phyloP scores from a whole-genome alignment of 2,888 invertebrate genomes.

The Tetragnatha montana region DNA sequence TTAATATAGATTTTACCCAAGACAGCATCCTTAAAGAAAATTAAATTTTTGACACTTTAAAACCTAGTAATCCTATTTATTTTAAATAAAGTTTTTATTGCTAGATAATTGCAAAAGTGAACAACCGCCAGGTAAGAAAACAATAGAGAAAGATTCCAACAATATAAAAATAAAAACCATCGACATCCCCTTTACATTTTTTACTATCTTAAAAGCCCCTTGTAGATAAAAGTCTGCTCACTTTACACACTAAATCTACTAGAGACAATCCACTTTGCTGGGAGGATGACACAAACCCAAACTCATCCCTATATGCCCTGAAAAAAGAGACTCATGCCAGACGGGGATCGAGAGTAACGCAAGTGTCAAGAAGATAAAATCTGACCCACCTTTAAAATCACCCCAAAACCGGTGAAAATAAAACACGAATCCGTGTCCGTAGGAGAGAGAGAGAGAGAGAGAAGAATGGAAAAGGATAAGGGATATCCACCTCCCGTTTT shows the following conservation, averaged over 20 bases:
- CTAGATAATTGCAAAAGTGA: too few species aligned
- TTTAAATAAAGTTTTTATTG: too few species aligned
- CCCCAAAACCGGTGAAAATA: not conserved
- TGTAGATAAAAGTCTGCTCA: too few species aligned
- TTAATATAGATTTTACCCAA: too few species aligned
- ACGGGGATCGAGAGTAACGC: not conserved
- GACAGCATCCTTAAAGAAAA: too few species aligned
- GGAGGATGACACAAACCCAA: not conserved
- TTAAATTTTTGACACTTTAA: too few species aligned
- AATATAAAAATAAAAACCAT: too few species aligned
- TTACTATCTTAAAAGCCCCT: too few species aligned
- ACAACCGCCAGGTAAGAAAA: too few species aligned
- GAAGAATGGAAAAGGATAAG: not conserved
- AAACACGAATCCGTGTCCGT: not conserved
- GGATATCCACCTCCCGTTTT: not conserved
- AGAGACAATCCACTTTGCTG: not conserved
- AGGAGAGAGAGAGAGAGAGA: not conserved
- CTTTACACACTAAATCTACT: not conserved
- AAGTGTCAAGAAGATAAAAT: slow-evolving; percentile 18
- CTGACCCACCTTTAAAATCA: not conserved
- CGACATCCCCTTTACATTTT: too few species aligned
- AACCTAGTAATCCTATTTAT: too few species aligned
- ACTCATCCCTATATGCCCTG: not conserved
- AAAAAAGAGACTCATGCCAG: not conserved
- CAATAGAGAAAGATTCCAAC: too few species aligned